phyloP scores from a whole-genome alignment of 2,888 invertebrate genomes.

The Prosopocoilus inquinatus region DNA sequence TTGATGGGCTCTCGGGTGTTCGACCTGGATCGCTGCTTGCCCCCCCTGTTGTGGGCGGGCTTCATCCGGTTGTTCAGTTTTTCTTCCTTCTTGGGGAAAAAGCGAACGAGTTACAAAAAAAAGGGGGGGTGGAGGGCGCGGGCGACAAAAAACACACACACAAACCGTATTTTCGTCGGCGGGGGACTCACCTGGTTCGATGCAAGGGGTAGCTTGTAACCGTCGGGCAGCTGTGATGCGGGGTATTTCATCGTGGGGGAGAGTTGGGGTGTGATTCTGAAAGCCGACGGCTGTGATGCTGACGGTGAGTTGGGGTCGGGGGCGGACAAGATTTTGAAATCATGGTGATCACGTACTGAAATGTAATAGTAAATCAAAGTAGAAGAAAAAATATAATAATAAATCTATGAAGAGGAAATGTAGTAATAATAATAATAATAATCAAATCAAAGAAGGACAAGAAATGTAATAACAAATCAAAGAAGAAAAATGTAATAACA shows the following conservation, averaged over 20 bases:
- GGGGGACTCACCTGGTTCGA: slow-evolving; percentile 6
- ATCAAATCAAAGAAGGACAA: too few relatives aligned
- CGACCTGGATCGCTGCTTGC: slow-evolving; percentile 54
- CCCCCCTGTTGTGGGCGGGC: slow-evolving; percentile 39
- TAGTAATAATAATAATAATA: too few relatives aligned
- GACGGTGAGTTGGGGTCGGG: slow-evolving; percentile 21
- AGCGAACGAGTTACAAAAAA: slow-evolving; percentile 7
- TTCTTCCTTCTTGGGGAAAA: slow-evolving; percentile 29
- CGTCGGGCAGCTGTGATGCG: slow-evolving; percentile 39
- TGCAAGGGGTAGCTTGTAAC: slow-evolving; percentile 20
- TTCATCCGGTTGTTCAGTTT: slow-evolving; percentile 32
- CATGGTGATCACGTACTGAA: slow-evolving; percentile 14
- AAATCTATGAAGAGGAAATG: too few relatives aligned
- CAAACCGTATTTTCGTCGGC: slow-evolving; percentile 6
- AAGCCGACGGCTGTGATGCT: slow-evolving; percentile 33
- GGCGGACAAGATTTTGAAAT: slow-evolving; percentile 29
- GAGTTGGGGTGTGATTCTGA: slow-evolving; percentile 39
- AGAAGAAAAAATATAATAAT: too few relatives aligned
- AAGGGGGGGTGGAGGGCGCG: not conserved
- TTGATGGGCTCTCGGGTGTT: slow-evolving; percentile 54
- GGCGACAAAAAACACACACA: not conserved
- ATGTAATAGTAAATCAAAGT: too few relatives aligned
- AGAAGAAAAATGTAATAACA: too few relatives aligned
- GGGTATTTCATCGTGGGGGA: slow-evolving; percentile 41
- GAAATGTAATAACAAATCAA: too few relatives aligned